These are phyloP conservation scores for Tetranychus truncatus DNA, from an alignment of 2,888 invertebrate genomes.

Conservation along the genomic window DNA sequence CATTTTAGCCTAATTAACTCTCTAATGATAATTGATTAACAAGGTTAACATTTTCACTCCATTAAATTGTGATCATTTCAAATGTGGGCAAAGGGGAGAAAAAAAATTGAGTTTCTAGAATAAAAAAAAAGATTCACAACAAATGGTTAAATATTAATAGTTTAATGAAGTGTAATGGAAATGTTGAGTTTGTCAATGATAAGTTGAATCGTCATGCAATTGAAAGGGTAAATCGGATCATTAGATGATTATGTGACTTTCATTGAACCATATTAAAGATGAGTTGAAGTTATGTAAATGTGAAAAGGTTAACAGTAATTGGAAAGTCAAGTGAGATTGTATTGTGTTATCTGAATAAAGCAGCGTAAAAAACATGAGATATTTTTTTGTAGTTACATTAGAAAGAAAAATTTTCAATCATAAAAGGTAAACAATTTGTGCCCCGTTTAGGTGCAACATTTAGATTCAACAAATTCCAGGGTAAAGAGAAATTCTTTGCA, in stretches of 20 bases:
- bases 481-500: too few relatives aligned
- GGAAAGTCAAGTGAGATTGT: neutral
- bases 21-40: neutral
- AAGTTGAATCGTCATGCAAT: too few relatives aligned
- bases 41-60: too few relatives aligned
- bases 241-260: constrained; percentile 1
- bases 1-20: neutral
- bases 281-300: neutral
- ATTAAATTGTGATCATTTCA: neutral
- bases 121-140: neutral
- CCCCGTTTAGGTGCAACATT: too few relatives aligned
- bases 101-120: neutral
- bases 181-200: too few relatives aligned
- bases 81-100: neutral
- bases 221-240: neutral
- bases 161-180: neutral
- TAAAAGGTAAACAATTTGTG: too few relatives aligned
- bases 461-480: too few relatives aligned
- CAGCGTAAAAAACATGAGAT: neutral
- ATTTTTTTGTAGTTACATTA: neutral
- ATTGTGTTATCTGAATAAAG: neutral
- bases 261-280: neutral
- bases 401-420: too few relatives aligned
- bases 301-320: neutral
- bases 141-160: neutral